Percentiles rank a stretch among this genome's conserved stretches.
phyloP scores from a whole-genome alignment of 2,113 vertebrate genomes.

The Zingel zingel region DNA sequence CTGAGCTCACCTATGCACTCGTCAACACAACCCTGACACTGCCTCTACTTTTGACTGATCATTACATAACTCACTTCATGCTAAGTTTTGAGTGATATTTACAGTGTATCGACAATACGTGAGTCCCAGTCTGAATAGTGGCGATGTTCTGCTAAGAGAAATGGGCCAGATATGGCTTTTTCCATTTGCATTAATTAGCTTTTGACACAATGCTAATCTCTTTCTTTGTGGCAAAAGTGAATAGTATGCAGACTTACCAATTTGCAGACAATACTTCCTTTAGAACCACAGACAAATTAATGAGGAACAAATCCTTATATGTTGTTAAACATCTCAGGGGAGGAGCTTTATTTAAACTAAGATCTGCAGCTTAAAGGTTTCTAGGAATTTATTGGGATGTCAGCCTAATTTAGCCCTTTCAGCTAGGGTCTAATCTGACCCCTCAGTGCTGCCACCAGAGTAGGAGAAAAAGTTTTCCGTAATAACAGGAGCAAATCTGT shows the following conservation, averaged over 20 bases:
- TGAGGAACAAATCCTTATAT: conserved; percentile 10
- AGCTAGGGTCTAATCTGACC: background rate
- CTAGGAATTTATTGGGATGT: conserved; percentile 7
- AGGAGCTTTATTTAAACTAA: conserved; percentile 10
- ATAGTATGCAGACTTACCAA: conserved; percentile 28
- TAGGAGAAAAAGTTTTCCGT: background rate
- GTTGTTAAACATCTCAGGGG: conserved; percentile 10
- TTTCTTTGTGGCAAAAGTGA: conserved; percentile 44
- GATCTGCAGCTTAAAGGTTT: conserved; percentile 5
- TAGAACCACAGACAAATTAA: conserved; percentile 28
- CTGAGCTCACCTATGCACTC: background rate
- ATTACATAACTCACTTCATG: background rate
- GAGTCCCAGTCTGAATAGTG: background rate
- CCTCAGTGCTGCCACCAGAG: background rate
- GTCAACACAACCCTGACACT: background rate
- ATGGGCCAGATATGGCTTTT: conserved; percentile 18
- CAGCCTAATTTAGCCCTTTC: conserved; percentile 5
- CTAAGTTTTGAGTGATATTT: background rate
- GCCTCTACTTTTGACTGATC: conserved; percentile 6
- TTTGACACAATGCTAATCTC: conserved; percentile 40
- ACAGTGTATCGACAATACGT: background rate
- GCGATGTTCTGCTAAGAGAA: conserved; percentile 10
- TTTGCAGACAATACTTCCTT: conserved; percentile 33
- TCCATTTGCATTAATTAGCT: conserved; percentile 26
- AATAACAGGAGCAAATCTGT: background rate